These are phyloP conservation scores for Willowsia nigromaculata DNA, from an alignment of 2,888 invertebrate species.

Conservation along the genomic window DNA sequence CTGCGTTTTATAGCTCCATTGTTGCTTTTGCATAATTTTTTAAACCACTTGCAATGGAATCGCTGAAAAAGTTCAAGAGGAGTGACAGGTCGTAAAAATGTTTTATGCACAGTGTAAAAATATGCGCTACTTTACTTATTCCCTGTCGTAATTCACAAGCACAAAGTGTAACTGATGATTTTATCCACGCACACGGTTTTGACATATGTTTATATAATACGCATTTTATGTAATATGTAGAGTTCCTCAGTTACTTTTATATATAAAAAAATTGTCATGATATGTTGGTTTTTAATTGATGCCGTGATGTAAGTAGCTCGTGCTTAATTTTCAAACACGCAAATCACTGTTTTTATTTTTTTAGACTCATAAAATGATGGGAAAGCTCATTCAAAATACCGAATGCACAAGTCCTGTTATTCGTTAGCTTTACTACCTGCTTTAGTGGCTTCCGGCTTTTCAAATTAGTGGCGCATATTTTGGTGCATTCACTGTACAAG, in stretches of 20 bases:
- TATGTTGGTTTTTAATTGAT: background rate
- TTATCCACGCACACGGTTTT: background rate
- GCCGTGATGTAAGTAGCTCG: background rate
- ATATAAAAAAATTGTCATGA: background rate
- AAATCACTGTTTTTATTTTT: background rate
- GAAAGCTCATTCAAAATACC: background rate
- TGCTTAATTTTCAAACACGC: background rate
- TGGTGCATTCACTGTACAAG: conserved; percentile 4
- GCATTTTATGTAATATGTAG: background rate
- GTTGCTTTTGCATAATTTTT: conserved; percentile 28
- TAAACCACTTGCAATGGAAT: conserved; percentile 19
- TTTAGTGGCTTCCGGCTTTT: conserved; percentile 43
- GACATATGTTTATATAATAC: background rate
- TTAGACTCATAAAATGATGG: background rate
- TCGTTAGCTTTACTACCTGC: background rate
- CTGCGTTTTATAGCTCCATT: background rate
- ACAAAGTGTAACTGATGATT: background rate
- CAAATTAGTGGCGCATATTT: conserved; percentile 46
- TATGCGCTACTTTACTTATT: background rate
- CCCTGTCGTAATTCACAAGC: background rate
- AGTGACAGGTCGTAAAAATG: conserved; percentile 45
- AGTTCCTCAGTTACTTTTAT: background rate
- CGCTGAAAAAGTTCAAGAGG: conserved; percentile 45
- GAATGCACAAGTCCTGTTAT: conserved; percentile 50
- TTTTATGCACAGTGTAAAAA: background rate